Evolutionary conservation across 2,888 invertebrate genomes (phyloP).

Genomic region (Disparrhopalites patrizii): DNA sequence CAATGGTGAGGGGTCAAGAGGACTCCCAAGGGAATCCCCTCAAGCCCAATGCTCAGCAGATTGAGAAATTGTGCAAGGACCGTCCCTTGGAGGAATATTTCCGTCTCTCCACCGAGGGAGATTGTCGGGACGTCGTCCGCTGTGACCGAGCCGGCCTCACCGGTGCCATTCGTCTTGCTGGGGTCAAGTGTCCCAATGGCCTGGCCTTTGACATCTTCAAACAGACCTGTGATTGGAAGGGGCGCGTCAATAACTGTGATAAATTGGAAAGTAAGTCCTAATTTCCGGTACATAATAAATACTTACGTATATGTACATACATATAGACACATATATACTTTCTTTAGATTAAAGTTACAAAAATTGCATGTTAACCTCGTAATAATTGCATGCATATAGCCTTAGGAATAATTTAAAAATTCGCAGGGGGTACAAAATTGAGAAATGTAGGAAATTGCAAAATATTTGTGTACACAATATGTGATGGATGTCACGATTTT

Average conservation of each 20-base stretch:
- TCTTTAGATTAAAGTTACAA: no score
- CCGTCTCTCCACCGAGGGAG: conserved; percentile 74
- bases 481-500: no score
- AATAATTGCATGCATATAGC: neutral
- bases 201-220: conserved; percentile 90
- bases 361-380: neutral
- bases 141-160: conserved; percentile 87
- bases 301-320: no score
- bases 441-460: no score
- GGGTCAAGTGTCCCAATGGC: conserved; percentile 83
- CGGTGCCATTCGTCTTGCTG: conserved; percentile 79
- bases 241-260: conserved; percentile 93
- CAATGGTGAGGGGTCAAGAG: conserved; percentile 26
- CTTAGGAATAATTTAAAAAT: neutral
- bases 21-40: conserved; percentile 10
- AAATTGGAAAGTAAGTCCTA: conserved; percentile 79
- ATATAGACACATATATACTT: no score
- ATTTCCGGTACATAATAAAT: no score
- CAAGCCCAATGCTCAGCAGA: conserved; percentile 46
- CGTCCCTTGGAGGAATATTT: conserved; percentile 89
- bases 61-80: conserved; percentile 81
- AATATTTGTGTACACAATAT: no score
- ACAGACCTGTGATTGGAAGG: conserved; percentile 95
- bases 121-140: conserved; percentile 91
- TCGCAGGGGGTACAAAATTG: no score